Base-by-base conservation (phyloP, 2,888 invertebrate species). In the Orthonychiurus folsomi region DNA sequence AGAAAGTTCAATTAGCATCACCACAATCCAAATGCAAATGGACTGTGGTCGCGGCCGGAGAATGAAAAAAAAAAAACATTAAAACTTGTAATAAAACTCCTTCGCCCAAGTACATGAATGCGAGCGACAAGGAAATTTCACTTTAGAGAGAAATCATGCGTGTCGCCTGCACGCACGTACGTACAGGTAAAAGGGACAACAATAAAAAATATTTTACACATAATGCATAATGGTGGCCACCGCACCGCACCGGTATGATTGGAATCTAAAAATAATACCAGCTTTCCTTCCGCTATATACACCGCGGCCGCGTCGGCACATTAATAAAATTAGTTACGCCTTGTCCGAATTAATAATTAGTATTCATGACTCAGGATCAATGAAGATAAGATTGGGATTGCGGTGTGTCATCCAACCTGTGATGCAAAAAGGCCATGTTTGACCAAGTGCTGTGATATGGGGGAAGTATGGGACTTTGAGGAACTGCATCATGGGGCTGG, bases 371-470 rank as follows among this genome's bases (percentile, higher is more conserved):
- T 28, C 60, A 61, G 56, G 5, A n/a, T 59, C 2, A 53, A 57
- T 15, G 61, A 47, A 37, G 62, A 61, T 21, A 59, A 12, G 2
- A 48, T 65, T 2, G 18, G 20, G 21, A 3, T 58, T 25, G 53
- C 28, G 20, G 61, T 66, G 12, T 72, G 72, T 58, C 56, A 66
- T 23, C 64, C 70, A 37, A 69, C 67, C n/a, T 72, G 72, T 59
- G 60, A 63, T 1, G 62, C 56, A n/a, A 50, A 24, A 3, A 59
- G 60, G 21, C 70, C 72, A 24, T 71, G 72, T 58, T 57, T 72
- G 47, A 58, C 62, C 18, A 72, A 72, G 63, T 72, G 72, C 28
- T 72, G 72, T 58, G 68, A 67, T 2, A 25, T 69, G n/a, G 65
- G 66, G 24, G 63, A 72, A 63, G 67, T 69, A 9, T 70, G 69